Conservation (phyloP, 30 jellyfish, hydroid and myxozoan species). For the Mastigias papua region DNA sequence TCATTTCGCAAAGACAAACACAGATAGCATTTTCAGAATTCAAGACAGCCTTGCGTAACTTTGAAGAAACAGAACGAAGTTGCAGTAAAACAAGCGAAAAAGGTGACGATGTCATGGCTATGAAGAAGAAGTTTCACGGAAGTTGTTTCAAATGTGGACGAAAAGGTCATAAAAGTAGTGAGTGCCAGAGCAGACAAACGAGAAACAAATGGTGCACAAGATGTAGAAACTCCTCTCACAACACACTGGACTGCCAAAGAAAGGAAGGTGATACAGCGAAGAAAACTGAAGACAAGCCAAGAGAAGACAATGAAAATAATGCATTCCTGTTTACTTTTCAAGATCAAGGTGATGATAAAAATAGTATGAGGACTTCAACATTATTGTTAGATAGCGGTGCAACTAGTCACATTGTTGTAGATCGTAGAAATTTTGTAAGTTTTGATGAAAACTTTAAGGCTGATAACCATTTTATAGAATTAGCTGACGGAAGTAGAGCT, state of each 20-base stretch:
- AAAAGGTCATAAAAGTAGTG: not conserved
- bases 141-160: not conserved
- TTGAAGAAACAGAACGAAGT: slow-evolving; percentile 38
- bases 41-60: slow-evolving; percentile 37
- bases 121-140: not conserved
- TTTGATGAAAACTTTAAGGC: slow-evolving; percentile 20
- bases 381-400: slow-evolving; percentile 41
- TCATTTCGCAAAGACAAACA: slow-evolving; percentile 11
- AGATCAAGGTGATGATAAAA: not conserved
- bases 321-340: not conserved
- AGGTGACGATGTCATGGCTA: slow-evolving; percentile 15
- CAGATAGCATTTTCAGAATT: slow-evolving; percentile 19
- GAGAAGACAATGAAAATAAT: not conserved
- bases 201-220: slow-evolving; percentile 51
- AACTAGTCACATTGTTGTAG: slow-evolving; percentile 20
- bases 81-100: not conserved
- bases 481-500: slow-evolving; percentile 72
- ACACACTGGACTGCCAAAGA: slow-evolving; percentile 51
- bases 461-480: slow-evolving; percentile 51
- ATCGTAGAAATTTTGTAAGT: not conserved
- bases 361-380: not conserved
- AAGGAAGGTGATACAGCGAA: slow-evolving; percentile 11
- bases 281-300: not conserved
- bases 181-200: not conserved
- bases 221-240: slow-evolving; percentile 35